Evolutionary conservation across 2,888 invertebrate species (phyloP), one percentile per base, ranked within the genome.

Genomic region (Gymnoscelis rufifasciata): DNA sequence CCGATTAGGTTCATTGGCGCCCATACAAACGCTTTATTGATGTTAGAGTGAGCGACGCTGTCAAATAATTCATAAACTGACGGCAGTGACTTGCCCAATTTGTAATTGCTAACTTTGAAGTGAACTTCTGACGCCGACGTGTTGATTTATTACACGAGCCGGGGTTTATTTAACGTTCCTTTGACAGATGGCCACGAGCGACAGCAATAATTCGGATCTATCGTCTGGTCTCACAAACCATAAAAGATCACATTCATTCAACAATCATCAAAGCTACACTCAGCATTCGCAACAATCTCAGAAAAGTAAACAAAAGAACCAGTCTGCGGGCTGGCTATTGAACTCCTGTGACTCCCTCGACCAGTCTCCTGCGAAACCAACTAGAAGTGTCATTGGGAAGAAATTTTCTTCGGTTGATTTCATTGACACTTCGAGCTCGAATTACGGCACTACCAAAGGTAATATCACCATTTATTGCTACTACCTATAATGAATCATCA

Each of bases 201-300:
- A 89, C 83, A 82, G 88, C 81, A 83, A 88, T 84, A 80, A 78
- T 70, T 77, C 77, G 54, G 87, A 89, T 69, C 64, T 87, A 59
- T 78, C 83, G 70, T 83, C 89, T 64, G 82, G 83, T 62, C 78
- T 87, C 59, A 90, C 89, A 76, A 91, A 88, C 89, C 92, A 90
- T 89, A 92, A 90, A 90, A 90, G 89, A 90, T 92, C 89, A 88
- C 92, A 89, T 65, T 92, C 92, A 74, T 91, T 92, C 89, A 92
- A 92, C 82, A 91, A 92, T 78, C 91, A 91, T 79, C 91, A 91
- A 86, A 91, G 91, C 76, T 91, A 91, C 86, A 90, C 91, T 70
- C 91, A 91, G 74, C 91, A 90, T 73, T 71, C 83, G 60, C 90
- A 86, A 77, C 90, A 89, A 83, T 83, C 84, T 68, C 90, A 87